Conservation (phyloP, 2,113 vertebrate species). For the Deroptyus accipitrinus region DNA sequence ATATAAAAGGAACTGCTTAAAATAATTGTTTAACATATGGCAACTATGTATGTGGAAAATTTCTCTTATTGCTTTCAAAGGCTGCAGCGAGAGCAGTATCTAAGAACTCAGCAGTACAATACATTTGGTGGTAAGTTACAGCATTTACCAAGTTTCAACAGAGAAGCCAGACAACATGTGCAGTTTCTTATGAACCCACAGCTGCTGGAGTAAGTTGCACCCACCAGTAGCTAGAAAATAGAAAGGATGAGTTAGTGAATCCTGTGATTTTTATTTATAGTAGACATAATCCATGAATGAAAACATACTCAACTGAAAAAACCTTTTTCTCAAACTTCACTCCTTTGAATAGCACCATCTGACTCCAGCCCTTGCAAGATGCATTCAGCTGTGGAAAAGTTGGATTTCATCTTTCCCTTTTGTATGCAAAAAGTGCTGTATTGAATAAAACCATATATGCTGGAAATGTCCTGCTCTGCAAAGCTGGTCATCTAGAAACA, state of each 20-base stretch:
- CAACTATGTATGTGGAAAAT: neutral
- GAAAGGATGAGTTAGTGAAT: neutral
- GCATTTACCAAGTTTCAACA: neutral
- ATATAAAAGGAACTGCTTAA: constrained; percentile 29
- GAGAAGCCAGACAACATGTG: neutral
- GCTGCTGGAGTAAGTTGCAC: neutral
- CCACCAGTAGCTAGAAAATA: constrained; percentile 4
- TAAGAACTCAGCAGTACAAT: neutral
- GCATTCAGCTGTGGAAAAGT: neutral
- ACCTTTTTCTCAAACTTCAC: neutral
- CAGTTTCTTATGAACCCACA: neutral
- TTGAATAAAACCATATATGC: neutral
- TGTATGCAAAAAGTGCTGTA: neutral
- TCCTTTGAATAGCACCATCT: neutral
- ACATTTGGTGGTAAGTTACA: neutral
- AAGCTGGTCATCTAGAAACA: neutral
- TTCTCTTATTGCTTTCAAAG: constrained; percentile 57
- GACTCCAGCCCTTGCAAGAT: neutral
- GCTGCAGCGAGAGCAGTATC: constrained; percentile 20
- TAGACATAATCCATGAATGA: neutral
- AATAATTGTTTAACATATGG: constrained; percentile 23
- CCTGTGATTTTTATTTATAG: neutral
- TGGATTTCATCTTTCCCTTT: neutral
- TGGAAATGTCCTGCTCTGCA: neutral
- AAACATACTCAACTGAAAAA: neutral